phyloP scores from a whole-genome alignment of 2,113 vertebrate genomes.

The Anoura caudifer region DNA sequence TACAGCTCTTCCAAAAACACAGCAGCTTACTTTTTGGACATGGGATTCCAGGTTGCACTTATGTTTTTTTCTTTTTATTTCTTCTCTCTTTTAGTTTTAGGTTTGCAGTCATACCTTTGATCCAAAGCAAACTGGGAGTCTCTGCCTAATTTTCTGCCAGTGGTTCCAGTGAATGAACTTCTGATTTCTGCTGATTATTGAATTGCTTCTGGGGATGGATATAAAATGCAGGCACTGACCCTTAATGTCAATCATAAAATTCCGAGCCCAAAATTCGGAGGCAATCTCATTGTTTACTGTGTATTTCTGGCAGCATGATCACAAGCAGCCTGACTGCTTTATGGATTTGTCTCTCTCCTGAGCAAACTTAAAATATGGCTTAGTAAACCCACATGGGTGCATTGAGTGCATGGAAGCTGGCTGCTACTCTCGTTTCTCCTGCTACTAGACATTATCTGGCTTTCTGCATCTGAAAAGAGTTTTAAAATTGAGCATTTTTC shows the following conservation, averaged over 20 bases:
- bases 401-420: background rate
- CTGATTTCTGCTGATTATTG: conserved; percentile 61
- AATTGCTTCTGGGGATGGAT: conserved; percentile 47
- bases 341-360: conserved; percentile 59
- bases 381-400: conserved; percentile 43
- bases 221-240: conserved; percentile 57
- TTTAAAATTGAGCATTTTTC: conserved; percentile 17
- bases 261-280: conserved; percentile 33
- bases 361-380: conserved; percentile 51
- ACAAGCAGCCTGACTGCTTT: conserved; percentile 9
- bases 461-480: background rate
- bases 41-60: background rate
- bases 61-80: background rate
- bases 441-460: background rate
- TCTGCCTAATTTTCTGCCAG: conserved; percentile 40
- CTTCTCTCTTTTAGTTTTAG: background rate
- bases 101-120: background rate
- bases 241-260: conserved; percentile 59
- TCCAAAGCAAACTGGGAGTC: conserved; percentile 31
- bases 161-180: conserved; percentile 29
- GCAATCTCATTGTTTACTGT: conserved; percentile 50
- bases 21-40: background rate
- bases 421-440: background rate
- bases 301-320: background rate
- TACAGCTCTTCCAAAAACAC: background rate